Evolutionary conservation across 2,797 vertebrate species (phyloP).

Genomic region (Cercopithecus diana): DNA sequence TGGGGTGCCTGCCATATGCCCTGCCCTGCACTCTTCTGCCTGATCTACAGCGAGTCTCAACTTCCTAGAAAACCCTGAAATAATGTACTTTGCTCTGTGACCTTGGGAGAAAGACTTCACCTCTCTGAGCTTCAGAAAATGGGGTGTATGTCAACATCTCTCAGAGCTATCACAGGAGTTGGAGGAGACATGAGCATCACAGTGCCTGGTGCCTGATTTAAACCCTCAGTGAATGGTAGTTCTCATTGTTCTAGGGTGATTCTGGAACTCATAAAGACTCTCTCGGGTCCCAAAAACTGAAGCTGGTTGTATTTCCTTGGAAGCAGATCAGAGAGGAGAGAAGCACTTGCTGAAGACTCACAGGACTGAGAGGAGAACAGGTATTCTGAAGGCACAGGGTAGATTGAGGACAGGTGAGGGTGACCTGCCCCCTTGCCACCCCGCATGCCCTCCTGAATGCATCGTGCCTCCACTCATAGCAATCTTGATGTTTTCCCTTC

Average conservation of each 20-base stretch:
- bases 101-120: neutral
- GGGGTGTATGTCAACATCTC: neutral
- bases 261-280: neutral
- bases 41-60: fast-evolving
- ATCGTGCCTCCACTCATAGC: fast-evolving
- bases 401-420: neutral
- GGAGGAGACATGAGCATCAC: fast-evolving
- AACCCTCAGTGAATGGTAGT: neutral
- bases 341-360: neutral
- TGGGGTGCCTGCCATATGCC: fast-evolving
- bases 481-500: neutral
- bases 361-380: neutral
- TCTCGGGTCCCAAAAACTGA: neutral
- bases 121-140: neutral
- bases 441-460: fast-evolving
- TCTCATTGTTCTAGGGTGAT: fast-evolving
- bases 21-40: neutral
- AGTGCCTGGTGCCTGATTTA: neutral
- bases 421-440: too few relatives aligned
- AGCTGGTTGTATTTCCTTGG: neutral
- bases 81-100: neutral
- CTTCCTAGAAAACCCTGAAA: neutral
- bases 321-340: neutral
- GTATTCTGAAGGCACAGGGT: neutral
- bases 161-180: neutral